Percentiles rank a stretch among this genome's conserved stretches.
Evolutionary conservation across 2,888 invertebrate species (phyloP).

Genomic region (Dioctria rufipes): DNA sequence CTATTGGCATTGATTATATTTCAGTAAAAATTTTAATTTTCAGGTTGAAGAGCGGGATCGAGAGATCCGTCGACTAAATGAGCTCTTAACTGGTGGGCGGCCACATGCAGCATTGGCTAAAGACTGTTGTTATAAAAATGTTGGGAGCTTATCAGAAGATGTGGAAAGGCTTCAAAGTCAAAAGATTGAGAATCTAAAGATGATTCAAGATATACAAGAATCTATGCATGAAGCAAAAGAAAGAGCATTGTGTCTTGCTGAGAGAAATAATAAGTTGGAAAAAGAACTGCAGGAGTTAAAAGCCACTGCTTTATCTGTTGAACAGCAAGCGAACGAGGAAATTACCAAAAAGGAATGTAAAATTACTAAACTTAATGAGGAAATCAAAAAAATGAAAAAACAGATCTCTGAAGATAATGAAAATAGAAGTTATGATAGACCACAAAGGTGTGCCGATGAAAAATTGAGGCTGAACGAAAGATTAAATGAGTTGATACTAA

Average conservation of each 20-base stretch:
- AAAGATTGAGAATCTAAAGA: slow-evolving; percentile 71
- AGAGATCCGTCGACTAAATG: slow-evolving; percentile 80
- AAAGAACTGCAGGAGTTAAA: slow-evolving; percentile 82
- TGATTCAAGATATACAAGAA: slow-evolving; percentile 66
- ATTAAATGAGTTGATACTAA: slow-evolving; percentile 76
- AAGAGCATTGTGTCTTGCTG: slow-evolving; percentile 81
- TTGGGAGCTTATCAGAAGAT: slow-evolving; percentile 74
- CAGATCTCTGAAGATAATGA: slow-evolving; percentile 5
- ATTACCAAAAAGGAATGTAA: slow-evolving; percentile 75
- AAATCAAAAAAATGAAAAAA: slow-evolving; percentile 62
- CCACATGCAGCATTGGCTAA: slow-evolving; percentile 76
- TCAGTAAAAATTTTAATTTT: slow-evolving; percentile 62
- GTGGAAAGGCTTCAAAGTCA: slow-evolving; percentile 75
- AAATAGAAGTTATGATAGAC: background rate
- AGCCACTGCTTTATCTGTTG: slow-evolving; percentile 81
- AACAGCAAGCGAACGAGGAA: slow-evolving; percentile 82
- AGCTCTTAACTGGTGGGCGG: slow-evolving; percentile 81
- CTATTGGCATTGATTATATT: background rate
- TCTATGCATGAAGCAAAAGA: slow-evolving; percentile 84
- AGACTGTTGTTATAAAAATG: slow-evolving; percentile 78
- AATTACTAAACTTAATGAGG: slow-evolving; percentile 66
- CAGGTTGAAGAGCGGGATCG: slow-evolving; percentile 73
- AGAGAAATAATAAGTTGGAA: slow-evolving; percentile 80
- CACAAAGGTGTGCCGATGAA: slow-evolving; percentile 71
- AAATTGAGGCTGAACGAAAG: slow-evolving; percentile 74